Evolutionary conservation across 2,888 invertebrate species (phyloP), one percentile per base, ranked within the genome.

Genomic region (Ctena decussata): DNA sequence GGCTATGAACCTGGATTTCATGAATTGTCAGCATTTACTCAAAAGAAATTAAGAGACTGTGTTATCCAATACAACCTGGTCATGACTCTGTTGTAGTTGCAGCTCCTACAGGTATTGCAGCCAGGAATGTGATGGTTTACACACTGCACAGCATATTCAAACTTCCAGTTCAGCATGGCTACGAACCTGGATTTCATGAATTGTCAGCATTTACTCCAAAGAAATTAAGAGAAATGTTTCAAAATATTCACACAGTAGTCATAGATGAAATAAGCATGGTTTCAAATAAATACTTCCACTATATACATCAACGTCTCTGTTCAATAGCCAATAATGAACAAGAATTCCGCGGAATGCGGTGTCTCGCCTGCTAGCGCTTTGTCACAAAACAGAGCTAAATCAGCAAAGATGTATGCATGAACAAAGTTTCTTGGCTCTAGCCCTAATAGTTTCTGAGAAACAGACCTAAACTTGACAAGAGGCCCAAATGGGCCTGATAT

Each of bases 221-320:
- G 57, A 73, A 69, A 30, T 21, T 60, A 11, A 5, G 60, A 5
- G 8, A 27, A 30, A 30, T 21, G 11, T 60, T 65, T 49, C 21
- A 6, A 49, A 35, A 32, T 65, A 65, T 84, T 27, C 79, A 86
- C 39, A 77, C 78, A 30, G 18, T 60, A 27, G 3, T 60, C 6
- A 60, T 30, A 30, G 87, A 87, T 80, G 84, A 87, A 57, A 87
- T 87, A 35, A 77, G 77, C 44, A 87, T 84, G 79, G 87, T 84
- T 15, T 60, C 60, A 5, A 5, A 8, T 12, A 60, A 30, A 60
- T 60, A 60, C 30, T 60, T 60, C 27, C 60, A 60, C 21, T 30
- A 30, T 30, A 60, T 60, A 27, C 60, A 60, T 30, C 60, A 60
- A 30, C 60, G 60, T 30, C 30, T 60, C 8, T 60, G 60, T 30